phyloP scores from a whole-genome alignment of 1,140 invertebrate genomes.

The Drosophila nikananu region DNA sequence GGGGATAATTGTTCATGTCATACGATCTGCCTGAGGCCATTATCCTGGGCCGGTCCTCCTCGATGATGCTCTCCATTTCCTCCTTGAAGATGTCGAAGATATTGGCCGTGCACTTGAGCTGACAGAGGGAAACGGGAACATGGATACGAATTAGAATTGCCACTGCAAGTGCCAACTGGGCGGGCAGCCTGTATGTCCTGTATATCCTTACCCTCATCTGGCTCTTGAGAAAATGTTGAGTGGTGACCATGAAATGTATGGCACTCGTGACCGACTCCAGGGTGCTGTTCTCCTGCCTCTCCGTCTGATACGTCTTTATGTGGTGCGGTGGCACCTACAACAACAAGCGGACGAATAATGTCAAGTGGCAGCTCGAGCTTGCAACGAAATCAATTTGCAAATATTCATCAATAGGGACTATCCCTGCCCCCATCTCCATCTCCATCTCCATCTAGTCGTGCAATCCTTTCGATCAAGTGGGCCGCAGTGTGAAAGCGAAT shows the following conservation, averaged over 20 bases:
- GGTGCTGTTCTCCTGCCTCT: slow-evolving; percentile 75
- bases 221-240: slow-evolving; percentile 86
- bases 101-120: slow-evolving; percentile 83
- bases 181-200: not conserved
- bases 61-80: slow-evolving; percentile 82
- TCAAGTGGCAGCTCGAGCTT: slow-evolving; percentile 57
- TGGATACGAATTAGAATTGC: slow-evolving; percentile 17
- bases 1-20: slow-evolving; percentile 81
- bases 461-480: slow-evolving; percentile 51
- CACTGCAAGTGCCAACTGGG: slow-evolving; percentile 3
- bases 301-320: slow-evolving; percentile 80
- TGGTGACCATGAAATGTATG: slow-evolving; percentile 86
- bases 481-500: slow-evolving; percentile 33
- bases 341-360: slow-evolving; percentile 41
- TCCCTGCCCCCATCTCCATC: not conserved
- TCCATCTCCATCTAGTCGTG: not conserved
- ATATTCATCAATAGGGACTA: slow-evolving; percentile 59
- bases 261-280: slow-evolving; percentile 83
- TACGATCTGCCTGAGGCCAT: slow-evolving; percentile 83
- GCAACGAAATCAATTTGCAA: slow-evolving; percentile 68
- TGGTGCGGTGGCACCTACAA: slow-evolving; percentile 79
- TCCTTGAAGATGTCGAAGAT: slow-evolving; percentile 84
- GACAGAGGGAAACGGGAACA: slow-evolving; percentile 11
- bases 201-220: slow-evolving; percentile 85
- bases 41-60: slow-evolving; percentile 82